Evolutionary conservation across 2,113 vertebrate genomes (phyloP), one percentile per base, ranked within the genome.

Genomic region (Gorsachius goisagi): DNA sequence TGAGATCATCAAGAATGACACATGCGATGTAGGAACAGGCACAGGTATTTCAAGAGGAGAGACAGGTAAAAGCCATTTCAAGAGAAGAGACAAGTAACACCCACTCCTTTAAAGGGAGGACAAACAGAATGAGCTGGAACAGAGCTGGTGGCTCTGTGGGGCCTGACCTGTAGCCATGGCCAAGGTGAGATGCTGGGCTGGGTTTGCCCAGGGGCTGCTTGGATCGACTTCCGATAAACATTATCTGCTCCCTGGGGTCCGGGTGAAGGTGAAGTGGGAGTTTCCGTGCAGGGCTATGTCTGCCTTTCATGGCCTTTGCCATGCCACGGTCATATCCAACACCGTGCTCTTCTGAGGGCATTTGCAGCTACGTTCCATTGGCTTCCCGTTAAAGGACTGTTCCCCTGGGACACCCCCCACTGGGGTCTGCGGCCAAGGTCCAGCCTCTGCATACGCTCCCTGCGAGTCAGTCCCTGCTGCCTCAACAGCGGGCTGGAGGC

Each of bases 1-100:
- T 93, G 90, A 92, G 49, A 75, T 94, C 62, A 74, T 72, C 52
- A 83, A 77, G 85, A 95, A 69, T 60, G 60, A 84, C 47, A 77
- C 21, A 52, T 37, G 17, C 2, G 3, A 27, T 82, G 24, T 39
- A 93, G 50, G 71, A 88, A 74, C 44, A 83, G 45, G 33, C 64
- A 21, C 53, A 90, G 76, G 24, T 83, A 63, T 87, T 91, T 96
- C 85, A 69, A 84, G 63, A 89, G 32, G 20, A 80, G 32, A 39
- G 35, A 23, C 41, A 60, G 35, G 27, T 56, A 56, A 90, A 84
- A 96, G 49, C 11, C 37, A 63, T 39, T 56, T 76, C 58, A 68
- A 73, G 63, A 90, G 39, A 32, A 72, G 49, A 77, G 14, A n/a
- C 28, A 44, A 59, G 49, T 84, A 35, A 89, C 89, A 76, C 12